A percentile compares a stretch with the other conserved stretches of the same genome.
Evolutionary conservation across 2,888 invertebrate species (phyloP).

Genomic region (Drosophila colorata): DNA sequence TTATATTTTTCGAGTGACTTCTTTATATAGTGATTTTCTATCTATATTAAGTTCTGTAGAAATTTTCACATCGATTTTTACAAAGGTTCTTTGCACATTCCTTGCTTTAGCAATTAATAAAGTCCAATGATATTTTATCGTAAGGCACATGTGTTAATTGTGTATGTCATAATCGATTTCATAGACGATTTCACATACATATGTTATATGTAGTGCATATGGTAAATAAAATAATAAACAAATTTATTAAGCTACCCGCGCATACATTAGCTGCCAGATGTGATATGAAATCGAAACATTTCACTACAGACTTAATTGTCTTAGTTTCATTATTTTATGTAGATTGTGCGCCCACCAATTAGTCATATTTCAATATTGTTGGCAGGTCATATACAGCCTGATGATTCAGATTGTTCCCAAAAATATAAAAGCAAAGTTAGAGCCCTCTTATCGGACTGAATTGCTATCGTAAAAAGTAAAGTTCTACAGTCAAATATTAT

Average conservation of each 20-base stretch:
- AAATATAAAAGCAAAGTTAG: neutral
- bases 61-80: too few relatives aligned
- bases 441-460: conserved; percentile 34
- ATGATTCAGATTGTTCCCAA: conserved; percentile 35
- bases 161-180: conserved; percentile 19
- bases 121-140: conserved; percentile 4
- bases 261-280: conserved; percentile 40
- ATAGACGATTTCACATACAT: conserved; percentile 9
- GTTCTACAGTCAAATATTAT: conserved; percentile 30
- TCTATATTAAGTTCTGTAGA: too few relatives aligned
- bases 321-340: conserved; percentile 19
- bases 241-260: conserved; percentile 17
- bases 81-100: too few relatives aligned
- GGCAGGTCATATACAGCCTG: conserved; percentile 21
- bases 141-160: conserved; percentile 17
- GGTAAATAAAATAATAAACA: conserved; percentile 44
- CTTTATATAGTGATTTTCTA: too few relatives aligned
- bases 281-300: conserved; percentile 47
- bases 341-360: conserved; percentile 27
- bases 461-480: conserved; percentile 14
- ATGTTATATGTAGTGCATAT: conserved; percentile 12
- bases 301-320: conserved; percentile 30
- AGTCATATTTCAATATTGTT: conserved; percentile 31
- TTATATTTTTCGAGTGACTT: too few relatives aligned
- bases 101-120: neutral